A percentile compares a stretch with the other conserved stretches of the same genome.
Evolutionary conservation across 2,113 vertebrate species (phyloP).

Genomic region (Hiodon alosoides): DNA sequence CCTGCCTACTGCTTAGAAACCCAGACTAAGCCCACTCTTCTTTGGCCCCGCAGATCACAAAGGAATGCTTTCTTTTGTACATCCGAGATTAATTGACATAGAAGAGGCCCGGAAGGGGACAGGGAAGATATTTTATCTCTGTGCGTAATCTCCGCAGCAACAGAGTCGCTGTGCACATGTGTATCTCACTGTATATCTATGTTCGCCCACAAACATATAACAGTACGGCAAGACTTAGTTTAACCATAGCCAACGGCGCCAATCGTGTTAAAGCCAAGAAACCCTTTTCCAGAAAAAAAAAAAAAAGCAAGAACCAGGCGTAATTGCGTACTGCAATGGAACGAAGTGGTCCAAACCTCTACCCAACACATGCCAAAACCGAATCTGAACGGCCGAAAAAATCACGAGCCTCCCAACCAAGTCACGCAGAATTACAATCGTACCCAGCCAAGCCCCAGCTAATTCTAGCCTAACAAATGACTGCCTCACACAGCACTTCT

Average conservation of each 20-base stretch:
- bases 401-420: background rate
- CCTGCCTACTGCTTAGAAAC: conserved; percentile 34
- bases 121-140: conserved; percentile 1
- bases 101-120: background rate
- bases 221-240: too few species aligned
- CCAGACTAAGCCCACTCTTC: conserved; percentile 28
- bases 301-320: too few species aligned
- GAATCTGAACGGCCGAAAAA: background rate
- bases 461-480: conserved; percentile 3
- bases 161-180: background rate
- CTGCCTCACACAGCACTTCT: background rate
- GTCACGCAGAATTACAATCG: background rate
- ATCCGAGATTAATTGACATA: conserved; percentile 2
- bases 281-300: too few species aligned
- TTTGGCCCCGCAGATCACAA: conserved; percentile 23
- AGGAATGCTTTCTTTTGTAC: background rate
- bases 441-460: background rate
- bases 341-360: background rate
- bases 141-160: conserved; percentile 1
- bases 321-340: background rate
- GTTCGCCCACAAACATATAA: too few species aligned
- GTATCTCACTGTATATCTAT: too few species aligned
- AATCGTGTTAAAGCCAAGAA: too few species aligned
- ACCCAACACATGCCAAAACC: background rate
- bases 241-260: too few species aligned